Percentiles rank a stretch among this genome's conserved stretches.
Evolutionary conservation across 2,113 vertebrate species (phyloP).

Genomic region (Danionella cerebrum): DNA sequence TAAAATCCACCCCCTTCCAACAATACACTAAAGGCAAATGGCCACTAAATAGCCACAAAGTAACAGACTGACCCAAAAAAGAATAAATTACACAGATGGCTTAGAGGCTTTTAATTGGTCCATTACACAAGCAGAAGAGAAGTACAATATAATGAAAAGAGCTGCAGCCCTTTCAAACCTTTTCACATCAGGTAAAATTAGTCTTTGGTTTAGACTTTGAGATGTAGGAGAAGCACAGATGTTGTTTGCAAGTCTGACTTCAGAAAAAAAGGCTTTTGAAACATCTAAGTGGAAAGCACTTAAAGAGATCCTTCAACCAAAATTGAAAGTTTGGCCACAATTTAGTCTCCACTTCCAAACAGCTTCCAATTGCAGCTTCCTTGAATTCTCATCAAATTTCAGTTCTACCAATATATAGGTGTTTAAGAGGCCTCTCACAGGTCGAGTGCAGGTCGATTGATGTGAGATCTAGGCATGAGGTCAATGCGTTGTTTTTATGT

Average conservation of each 20-base stretch:
- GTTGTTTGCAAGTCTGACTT: neutral
- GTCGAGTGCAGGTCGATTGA: too few species aligned
- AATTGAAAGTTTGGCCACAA: too few species aligned
- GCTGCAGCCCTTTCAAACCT: slow-evolving; percentile 12
- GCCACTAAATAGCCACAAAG: slow-evolving; percentile 24
- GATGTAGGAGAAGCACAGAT: neutral
- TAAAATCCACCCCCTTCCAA: too few species aligned
- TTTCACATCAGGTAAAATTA: slow-evolving; percentile 7
- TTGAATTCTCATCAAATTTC: too few species aligned
- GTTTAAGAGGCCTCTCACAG: too few species aligned
- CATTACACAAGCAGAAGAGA: slow-evolving; percentile 4
- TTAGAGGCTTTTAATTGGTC: slow-evolving; percentile 14
- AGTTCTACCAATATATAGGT: too few species aligned
- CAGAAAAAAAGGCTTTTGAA: neutral
- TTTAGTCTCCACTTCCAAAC: too few species aligned
- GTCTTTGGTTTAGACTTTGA: neutral
- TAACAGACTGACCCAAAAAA: slow-evolving; percentile 20
- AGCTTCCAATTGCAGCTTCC: too few species aligned
- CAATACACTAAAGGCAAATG: slow-evolving; percentile 21
- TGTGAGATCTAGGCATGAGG: too few species aligned
- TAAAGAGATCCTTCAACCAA: too few species aligned
- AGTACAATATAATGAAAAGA: slow-evolving; percentile 21
- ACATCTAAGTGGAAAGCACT: neutral
- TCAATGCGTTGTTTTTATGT: too few species aligned
- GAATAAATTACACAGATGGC: slow-evolving; percentile 15